Conservation (phyloP, 2,888 invertebrate genomes). For the Thera britannica region DNA sequence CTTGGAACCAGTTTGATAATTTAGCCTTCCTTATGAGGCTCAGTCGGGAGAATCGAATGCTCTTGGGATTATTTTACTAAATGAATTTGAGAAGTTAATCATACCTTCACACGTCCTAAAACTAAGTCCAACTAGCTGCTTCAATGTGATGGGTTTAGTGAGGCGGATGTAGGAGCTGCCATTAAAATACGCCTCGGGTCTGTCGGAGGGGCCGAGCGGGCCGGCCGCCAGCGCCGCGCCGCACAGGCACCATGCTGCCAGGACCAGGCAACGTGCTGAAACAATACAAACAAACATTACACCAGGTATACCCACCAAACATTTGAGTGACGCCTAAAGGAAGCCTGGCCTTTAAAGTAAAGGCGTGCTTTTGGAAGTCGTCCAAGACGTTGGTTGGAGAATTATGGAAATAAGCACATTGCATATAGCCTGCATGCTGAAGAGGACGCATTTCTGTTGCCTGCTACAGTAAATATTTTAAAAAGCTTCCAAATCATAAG, state of each 20-base stretch:
- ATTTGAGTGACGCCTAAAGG: not conserved
- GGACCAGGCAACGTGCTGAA: slow-evolving; percentile 51
- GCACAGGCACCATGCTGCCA: slow-evolving; percentile 48
- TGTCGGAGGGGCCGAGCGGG: slow-evolving; percentile 83
- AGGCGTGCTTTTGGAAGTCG: slow-evolving; percentile 4
- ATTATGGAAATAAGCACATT: not conserved
- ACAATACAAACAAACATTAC: slow-evolving; percentile 36
- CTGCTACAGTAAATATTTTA: not conserved
- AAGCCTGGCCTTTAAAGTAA: not conserved
- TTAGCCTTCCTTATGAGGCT: slow-evolving; percentile 2
- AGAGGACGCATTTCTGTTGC: not conserved
- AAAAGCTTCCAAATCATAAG: not conserved
- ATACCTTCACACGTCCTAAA: slow-evolving; percentile 92
- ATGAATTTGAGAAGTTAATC: slow-evolving; percentile 32
- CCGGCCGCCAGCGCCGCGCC: slow-evolving; percentile 53
- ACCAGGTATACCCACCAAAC: too few relatives aligned
- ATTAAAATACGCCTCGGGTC: slow-evolving; percentile 93
- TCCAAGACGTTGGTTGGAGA: slow-evolving; percentile 1
- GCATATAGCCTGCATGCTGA: not conserved
- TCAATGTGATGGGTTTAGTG: slow-evolving; percentile 89
- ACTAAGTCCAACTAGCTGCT: slow-evolving; percentile 92
- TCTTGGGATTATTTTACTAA: not conserved
- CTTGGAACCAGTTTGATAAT: slow-evolving; percentile 8
- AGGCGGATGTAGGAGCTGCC: slow-evolving; percentile 91
- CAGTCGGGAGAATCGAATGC: slow-evolving; percentile 1